Percentiles rank a stretch among this genome's conserved stretches.
phyloP scores from a whole-genome alignment of 2,888 invertebrate genomes.

The Biston betularia region DNA sequence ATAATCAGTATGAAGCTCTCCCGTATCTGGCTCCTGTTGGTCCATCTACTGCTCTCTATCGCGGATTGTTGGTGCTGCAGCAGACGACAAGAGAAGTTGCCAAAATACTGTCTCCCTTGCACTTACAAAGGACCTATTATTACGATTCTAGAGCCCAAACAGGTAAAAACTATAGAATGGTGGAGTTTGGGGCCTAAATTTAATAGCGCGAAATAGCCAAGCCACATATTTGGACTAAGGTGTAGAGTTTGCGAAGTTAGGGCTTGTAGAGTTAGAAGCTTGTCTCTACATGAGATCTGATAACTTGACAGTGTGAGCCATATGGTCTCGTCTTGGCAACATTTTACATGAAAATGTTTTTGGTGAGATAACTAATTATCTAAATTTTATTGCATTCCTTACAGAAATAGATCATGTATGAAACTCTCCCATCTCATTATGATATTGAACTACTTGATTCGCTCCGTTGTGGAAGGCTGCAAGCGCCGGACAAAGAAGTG shows the following conservation, averaged over 20 bases:
- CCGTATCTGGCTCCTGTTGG: conserved; percentile 29
- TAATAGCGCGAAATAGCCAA: no score
- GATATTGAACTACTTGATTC: background rate
- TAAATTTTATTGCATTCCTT: background rate
- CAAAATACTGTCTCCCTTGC: conserved; percentile 59
- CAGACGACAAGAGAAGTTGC: conserved; percentile 28
- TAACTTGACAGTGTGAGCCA: no score
- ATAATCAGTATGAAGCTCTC: background rate
- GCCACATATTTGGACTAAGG: no score
- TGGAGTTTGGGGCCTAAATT: no score
- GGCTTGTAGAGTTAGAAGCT: no score
- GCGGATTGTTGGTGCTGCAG: conserved; percentile 38
- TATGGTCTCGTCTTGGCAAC: no score
- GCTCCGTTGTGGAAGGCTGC: conserved; percentile 1
- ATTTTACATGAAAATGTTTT: no score
- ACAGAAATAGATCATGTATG: background rate
- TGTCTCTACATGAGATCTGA: no score
- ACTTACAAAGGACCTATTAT: conserved; percentile 63
- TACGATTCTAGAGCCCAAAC: conserved; percentile 59
- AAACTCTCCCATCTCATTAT: background rate
- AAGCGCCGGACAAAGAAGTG: conserved; percentile 1
- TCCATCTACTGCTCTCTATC: conserved; percentile 24
- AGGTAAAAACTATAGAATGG: no score
- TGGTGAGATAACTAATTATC: no score
- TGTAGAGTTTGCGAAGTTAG: no score